Conservation (phyloP, 1,140 invertebrate species). For the Drosophila chauvacae region DNA sequence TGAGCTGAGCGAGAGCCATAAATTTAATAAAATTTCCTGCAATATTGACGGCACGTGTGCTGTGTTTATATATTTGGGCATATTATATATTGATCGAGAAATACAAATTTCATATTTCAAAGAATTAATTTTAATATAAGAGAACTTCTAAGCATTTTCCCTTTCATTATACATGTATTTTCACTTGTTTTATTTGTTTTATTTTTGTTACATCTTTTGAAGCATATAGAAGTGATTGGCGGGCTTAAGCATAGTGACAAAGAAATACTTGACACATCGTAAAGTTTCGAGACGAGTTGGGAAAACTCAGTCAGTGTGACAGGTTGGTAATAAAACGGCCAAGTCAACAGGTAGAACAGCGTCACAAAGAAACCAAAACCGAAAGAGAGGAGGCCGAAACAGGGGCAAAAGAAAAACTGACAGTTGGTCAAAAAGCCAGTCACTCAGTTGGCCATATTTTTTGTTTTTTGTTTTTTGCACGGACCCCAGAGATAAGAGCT, state of each 20-base stretch:
- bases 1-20: not conserved
- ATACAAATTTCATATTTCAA: not conserved
- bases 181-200: not conserved
- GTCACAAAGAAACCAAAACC: conserved; percentile 9
- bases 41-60: not conserved
- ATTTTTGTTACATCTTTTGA: not conserved
- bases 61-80: not conserved
- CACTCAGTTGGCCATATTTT: conserved; percentile 44
- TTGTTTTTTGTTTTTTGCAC: not conserved
- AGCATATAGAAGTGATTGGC: not conserved
- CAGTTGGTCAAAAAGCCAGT: conserved; percentile 44
- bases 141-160: too few relatives aligned
- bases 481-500: conserved; percentile 30
- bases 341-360: conserved; percentile 54
- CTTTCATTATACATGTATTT: not conserved
- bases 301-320: conserved; percentile 57
- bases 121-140: not conserved
- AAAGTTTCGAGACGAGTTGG: conserved; percentile 31
- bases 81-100: not conserved
- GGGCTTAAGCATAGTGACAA: not conserved
- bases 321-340: conserved; percentile 45
- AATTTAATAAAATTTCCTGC: not conserved
- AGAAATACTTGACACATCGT: conserved; percentile 30
- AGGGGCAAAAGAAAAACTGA: conserved; percentile 32
- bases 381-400: conserved; percentile 16